Conservation (phyloP, 2,797 vertebrate species). For the Neosilurus mollespiculum region DNA sequence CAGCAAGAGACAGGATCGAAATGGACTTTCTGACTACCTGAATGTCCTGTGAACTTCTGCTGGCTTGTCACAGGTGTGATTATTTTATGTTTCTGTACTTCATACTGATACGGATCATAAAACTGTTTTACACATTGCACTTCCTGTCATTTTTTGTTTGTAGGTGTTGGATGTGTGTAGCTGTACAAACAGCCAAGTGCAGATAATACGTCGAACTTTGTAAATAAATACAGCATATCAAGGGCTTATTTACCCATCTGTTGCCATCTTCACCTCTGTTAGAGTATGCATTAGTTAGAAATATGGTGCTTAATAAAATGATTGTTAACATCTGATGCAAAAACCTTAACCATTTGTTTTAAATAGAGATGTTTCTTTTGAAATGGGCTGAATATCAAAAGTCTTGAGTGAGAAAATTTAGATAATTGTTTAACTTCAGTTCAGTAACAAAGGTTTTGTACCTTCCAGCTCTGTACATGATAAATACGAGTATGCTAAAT, state of each 20-base stretch:
- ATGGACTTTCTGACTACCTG: not conserved
- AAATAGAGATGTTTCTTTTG: not conserved
- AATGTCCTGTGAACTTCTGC: not conserved
- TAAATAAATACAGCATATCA: not conserved
- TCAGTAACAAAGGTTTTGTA: not conserved
- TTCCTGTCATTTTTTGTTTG: not conserved
- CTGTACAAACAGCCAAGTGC: not conserved
- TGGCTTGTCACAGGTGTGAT: not conserved
- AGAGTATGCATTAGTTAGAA: not conserved
- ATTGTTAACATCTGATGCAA: not conserved
- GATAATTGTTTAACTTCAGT: not conserved
- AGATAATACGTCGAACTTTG: not conserved
- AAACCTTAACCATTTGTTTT: not conserved
- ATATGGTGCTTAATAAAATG: not conserved
- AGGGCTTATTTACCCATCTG: constrained; percentile 5
- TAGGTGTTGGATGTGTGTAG: not conserved
- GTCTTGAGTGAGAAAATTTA: not conserved
- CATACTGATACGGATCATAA: not conserved
- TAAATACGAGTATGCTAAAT: not conserved
- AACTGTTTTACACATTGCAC: not conserved
- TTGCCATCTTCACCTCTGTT: not conserved
- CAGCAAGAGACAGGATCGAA: not conserved
- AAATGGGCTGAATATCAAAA: not conserved
- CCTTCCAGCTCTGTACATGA: not conserved
- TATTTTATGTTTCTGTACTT: not conserved